These are phyloP conservation scores for Oryzias dopingdopingensis DNA, from an alignment of 2,797 vertebrate species.

Conservation along the genomic window DNA sequence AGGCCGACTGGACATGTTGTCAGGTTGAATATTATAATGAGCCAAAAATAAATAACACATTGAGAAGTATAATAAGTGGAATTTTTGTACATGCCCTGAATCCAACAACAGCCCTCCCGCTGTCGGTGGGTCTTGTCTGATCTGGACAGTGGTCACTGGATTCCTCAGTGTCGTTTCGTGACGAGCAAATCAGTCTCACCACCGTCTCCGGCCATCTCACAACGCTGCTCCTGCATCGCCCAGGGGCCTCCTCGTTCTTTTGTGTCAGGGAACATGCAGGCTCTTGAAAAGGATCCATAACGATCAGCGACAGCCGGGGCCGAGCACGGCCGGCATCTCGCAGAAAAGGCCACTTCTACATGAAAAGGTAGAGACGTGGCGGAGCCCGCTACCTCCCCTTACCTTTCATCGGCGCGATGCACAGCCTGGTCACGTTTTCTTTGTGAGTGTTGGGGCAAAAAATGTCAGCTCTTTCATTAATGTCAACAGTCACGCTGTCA, in stretches of 20 bases:
- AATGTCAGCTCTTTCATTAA: conserved; percentile 55
- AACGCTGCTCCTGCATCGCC: conserved; percentile 54
- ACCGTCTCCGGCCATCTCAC: conserved; percentile 57
- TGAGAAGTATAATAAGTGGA: conserved; percentile 64
- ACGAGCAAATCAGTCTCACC: conserved; percentile 70
- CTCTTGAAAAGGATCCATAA: conserved; percentile 71
- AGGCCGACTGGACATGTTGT: conserved; percentile 75
- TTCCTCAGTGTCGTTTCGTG: conserved; percentile 53
- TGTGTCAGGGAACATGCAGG: conserved; percentile 62
- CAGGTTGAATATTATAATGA: conserved; percentile 80
- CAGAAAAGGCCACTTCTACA: conserved; percentile 67
- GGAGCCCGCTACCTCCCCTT: conserved; percentile 42
- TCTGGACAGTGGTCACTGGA: conserved; percentile 65
- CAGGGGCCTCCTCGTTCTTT: conserved; percentile 65
- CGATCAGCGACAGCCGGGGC: conserved; percentile 68
- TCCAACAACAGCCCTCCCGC: conserved; percentile 60
- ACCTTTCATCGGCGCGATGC: conserved; percentile 44
- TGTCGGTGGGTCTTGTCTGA: conserved; percentile 63
- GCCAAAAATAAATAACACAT: conserved; percentile 72
- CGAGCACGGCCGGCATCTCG: conserved; percentile 43
- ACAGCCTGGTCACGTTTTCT: conserved; percentile 44
- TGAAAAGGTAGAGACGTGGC: conserved; percentile 63
- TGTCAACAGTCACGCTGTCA: conserved; percentile 51
- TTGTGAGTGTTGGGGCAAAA: conserved; percentile 36
- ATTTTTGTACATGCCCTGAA: conserved; percentile 69